These are phyloP conservation scores for Carduelis carduelis DNA, from an alignment of 2,797 vertebrate species.

Conservation along the genomic window DNA sequence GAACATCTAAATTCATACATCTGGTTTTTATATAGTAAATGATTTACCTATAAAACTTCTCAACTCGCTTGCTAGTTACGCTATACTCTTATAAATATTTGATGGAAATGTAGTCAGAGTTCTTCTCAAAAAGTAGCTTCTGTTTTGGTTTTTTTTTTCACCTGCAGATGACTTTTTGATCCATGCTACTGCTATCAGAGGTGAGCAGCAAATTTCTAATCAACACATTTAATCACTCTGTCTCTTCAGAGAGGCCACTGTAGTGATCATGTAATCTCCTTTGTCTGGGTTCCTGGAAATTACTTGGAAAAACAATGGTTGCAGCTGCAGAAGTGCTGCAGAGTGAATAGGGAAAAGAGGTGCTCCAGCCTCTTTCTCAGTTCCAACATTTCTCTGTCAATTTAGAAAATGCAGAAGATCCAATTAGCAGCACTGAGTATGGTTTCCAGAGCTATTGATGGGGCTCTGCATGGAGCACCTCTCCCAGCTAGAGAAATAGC, in stretches of 20 bases:
- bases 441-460: not conserved
- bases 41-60: not conserved
- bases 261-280: slow-evolving; percentile 4
- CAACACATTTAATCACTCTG: slow-evolving; percentile 40
- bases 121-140: not conserved
- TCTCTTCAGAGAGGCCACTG: slow-evolving; percentile 23
- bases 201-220: slow-evolving; percentile 32
- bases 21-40: fast-evolving
- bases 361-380: not conserved
- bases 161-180: not conserved
- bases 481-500: not conserved
- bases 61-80: not conserved
- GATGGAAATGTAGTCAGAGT: not conserved
- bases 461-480: not conserved
- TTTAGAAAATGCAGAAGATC: slow-evolving; percentile 5
- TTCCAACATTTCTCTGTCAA: not conserved
- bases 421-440: not conserved
- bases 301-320: slow-evolving; percentile 27
- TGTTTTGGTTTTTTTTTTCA: not conserved
- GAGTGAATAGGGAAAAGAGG: not conserved
- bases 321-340: slow-evolving; percentile 12
- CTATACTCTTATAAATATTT: not conserved
- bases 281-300: slow-evolving; percentile 44
- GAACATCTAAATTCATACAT: not conserved
- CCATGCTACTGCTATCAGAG: not conserved